Evolutionary conservation across 1,140 invertebrate genomes (phyloP).

Genomic region (Drosophila erecta): DNA sequence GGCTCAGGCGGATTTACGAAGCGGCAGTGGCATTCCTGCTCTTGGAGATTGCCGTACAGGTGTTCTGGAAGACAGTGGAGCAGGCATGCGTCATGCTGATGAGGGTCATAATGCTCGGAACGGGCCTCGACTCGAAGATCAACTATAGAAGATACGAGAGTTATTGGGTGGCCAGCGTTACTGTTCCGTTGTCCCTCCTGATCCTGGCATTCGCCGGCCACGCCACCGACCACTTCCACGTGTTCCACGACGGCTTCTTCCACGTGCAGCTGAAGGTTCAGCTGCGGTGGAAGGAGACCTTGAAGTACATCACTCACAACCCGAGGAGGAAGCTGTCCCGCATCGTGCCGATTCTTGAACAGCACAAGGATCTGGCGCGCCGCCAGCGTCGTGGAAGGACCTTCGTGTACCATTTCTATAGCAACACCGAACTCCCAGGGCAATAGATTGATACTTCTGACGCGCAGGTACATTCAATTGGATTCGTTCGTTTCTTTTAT

Average conservation of each 20-base stretch:
- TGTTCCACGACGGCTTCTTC: background rate
- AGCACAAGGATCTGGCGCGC: background rate
- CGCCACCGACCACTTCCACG: conserved; percentile 30
- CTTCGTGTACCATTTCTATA: background rate
- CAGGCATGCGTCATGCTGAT: background rate
- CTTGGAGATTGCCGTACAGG: conserved; percentile 17
- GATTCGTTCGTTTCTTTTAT: conserved; percentile 53
- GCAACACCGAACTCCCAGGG: background rate
- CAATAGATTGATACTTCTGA: conserved; percentile 12
- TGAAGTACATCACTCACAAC: background rate
- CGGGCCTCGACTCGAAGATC: background rate
- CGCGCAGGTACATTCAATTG: conserved; percentile 41
- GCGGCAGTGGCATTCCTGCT: conserved; percentile 1
- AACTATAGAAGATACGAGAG: conserved; percentile 6
- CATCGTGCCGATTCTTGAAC: background rate
- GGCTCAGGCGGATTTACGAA: conserved; percentile 13
- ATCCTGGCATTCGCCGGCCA: conserved; percentile 25
- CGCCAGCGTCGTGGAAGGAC: background rate
- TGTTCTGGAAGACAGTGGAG: conserved; percentile 30
- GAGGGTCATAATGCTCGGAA: conserved; percentile 1
- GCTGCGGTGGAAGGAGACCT: background rate
- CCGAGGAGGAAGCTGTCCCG: background rate
- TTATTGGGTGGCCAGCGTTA: conserved; percentile 20
- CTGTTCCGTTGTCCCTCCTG: conserved; percentile 30
- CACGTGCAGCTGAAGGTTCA: background rate